A percentile compares a stretch with the other conserved stretches of the same genome.
Conservation (phyloP, 2,113 vertebrate genomes). For the rat (Rattus norvegicus) region GRCr8 NC_086032.1:108569501-108570000, state of each 20-base stretch:
- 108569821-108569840: not conserved
- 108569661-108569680: not conserved
- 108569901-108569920: not conserved
- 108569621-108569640: not conserved
- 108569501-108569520: not conserved
- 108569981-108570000: not conserved
- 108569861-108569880: not conserved
- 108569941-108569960: not conserved
- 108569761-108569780: not conserved
- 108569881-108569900: not conserved
- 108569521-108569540: not conserved
- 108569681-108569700: not conserved
- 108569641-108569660: not conserved
- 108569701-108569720: not conserved
- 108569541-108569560: not conserved
- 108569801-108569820: not conserved
- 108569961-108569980: not conserved
- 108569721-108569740: not conserved
- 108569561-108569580: not conserved
- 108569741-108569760: not conserved
- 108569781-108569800: not conserved
- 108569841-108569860: not conserved
- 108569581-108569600: not conserved
- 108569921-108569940: not conserved
- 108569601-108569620: not conserved